These are phyloP conservation scores for Spea hammondii DNA, from an alignment of 2,797 vertebrate species.

Conservation along the genomic window DNA sequence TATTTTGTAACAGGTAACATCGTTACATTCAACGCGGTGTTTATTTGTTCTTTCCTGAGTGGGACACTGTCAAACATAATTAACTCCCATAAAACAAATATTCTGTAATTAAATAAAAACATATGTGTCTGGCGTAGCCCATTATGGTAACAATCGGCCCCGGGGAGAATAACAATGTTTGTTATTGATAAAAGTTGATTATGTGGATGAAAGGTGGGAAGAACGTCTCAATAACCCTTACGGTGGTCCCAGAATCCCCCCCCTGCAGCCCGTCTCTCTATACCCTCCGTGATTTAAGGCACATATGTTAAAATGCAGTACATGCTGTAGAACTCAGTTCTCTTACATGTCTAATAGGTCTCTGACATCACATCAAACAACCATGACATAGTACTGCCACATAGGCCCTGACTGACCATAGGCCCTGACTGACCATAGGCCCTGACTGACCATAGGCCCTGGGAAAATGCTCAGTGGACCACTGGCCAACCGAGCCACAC, in stretches of 20 bases:
- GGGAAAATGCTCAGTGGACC: no score
- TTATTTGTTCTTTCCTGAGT: constrained; percentile 30
- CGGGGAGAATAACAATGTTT: constrained; percentile 10
- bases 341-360: no score
- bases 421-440: no score
- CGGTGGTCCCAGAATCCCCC: not conserved
- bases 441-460: no score
- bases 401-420: no score
- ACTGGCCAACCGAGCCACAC: no score
- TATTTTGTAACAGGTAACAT: not conserved
- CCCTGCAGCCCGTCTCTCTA: not conserved
- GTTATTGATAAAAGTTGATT: not conserved
- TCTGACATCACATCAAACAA: no score
- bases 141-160: constrained; percentile 5
- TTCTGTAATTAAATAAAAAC: constrained; percentile 47
- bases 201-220: not conserved
- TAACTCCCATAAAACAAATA: constrained; percentile 41
- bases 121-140: not conserved
- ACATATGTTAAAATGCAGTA: no score
- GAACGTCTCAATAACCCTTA: not conserved
- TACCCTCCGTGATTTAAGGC: not conserved
- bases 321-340: no score
- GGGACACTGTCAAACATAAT: constrained; percentile 19
- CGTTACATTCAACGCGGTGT: constrained; percentile 11
- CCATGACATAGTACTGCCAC: no score